Evolutionary conservation across 2,797 vertebrate species (phyloP).

Genomic region (Gallinago nigripennis): DNA sequence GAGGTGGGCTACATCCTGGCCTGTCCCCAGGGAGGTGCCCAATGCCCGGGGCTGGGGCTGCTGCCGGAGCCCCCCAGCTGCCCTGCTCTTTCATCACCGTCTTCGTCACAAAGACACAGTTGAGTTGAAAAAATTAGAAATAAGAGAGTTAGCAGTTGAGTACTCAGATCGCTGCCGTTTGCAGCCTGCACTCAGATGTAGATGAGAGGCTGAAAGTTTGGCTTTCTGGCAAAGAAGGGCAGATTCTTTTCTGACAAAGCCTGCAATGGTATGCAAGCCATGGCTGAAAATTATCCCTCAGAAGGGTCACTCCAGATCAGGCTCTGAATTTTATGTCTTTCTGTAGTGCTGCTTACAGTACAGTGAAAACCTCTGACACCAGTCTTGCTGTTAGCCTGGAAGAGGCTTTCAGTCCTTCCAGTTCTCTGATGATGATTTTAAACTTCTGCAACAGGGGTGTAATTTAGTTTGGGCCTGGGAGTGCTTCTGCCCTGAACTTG

Average conservation of each 20-base stretch:
- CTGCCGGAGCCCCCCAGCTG: rapidly evolving
- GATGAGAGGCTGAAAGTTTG: rapidly evolving
- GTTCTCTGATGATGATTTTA: not conserved
- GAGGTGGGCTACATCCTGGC: too few relatives aligned
- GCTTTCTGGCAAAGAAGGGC: not conserved
- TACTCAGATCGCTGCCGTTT: not conserved
- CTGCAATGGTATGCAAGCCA: rapidly evolving
- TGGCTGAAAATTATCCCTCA: not conserved
- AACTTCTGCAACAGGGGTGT: rapidly evolving
- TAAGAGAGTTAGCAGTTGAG: rapidly evolving
- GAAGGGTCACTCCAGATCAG: not conserved
- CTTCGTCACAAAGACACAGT: not conserved
- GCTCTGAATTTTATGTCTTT: not conserved
- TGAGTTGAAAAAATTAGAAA: not conserved
- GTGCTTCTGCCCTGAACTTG: not conserved
- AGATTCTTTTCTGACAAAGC: not conserved
- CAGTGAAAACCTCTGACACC: not conserved
- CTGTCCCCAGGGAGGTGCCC: not conserved
- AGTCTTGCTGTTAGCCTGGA: not conserved
- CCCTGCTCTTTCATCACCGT: rapidly evolving
- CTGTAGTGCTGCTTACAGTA: not conserved
- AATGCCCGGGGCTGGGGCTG: not conserved
- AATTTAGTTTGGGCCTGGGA: not conserved
- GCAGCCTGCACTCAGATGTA: not conserved
- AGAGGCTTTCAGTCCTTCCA: not conserved